Conservation (phyloP, 2,797 vertebrate species). For the Poeciliopsis gracilis region DNA sequence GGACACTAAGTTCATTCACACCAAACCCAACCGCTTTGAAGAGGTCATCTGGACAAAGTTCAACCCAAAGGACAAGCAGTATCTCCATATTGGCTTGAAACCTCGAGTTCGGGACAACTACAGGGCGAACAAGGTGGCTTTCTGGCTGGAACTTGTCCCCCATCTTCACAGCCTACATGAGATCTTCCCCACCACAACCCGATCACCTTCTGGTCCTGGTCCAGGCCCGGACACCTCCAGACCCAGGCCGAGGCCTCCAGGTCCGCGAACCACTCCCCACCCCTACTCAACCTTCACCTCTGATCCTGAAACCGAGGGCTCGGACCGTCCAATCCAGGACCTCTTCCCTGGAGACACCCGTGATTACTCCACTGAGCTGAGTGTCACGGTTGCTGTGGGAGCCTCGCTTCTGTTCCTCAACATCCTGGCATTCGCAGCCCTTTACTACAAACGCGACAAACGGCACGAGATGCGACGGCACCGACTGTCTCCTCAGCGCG, state of each 20-base stretch:
- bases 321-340: slow-evolving; percentile 73
- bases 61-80: slow-evolving; percentile 95
- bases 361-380: slow-evolving; percentile 93
- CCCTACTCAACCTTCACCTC: slow-evolving; percentile 84
- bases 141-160: slow-evolving; percentile 94
- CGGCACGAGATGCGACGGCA: slow-evolving; percentile 88
- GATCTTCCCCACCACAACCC: slow-evolving; percentile 86
- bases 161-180: slow-evolving; percentile 91
- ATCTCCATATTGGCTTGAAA: slow-evolving; percentile 94
- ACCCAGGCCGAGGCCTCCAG: slow-evolving; percentile 71
- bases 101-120: slow-evolving; percentile 93
- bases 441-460: slow-evolving; percentile 94
- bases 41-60: slow-evolving; percentile 97
- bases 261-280: slow-evolving; percentile 81
- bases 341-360: slow-evolving; percentile 88
- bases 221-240: slow-evolving; percentile 63
- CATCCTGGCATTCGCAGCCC: slow-evolving; percentile 92
- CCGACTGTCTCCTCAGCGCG: slow-evolving; percentile 85
- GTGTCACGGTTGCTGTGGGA: slow-evolving; percentile 91
- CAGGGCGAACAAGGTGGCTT: slow-evolving; percentile 94
- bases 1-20: slow-evolving; percentile 97
- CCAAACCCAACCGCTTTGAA: slow-evolving; percentile 95
- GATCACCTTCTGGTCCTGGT: slow-evolving; percentile 75
- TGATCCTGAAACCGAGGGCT: slow-evolving; percentile 77
- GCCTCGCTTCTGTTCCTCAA: slow-evolving; percentile 95